Evolutionary conservation across 1,140 invertebrate genomes (phyloP), one percentile per base, ranked within the genome.

Genomic region (Vanessa tameamea): DNA sequence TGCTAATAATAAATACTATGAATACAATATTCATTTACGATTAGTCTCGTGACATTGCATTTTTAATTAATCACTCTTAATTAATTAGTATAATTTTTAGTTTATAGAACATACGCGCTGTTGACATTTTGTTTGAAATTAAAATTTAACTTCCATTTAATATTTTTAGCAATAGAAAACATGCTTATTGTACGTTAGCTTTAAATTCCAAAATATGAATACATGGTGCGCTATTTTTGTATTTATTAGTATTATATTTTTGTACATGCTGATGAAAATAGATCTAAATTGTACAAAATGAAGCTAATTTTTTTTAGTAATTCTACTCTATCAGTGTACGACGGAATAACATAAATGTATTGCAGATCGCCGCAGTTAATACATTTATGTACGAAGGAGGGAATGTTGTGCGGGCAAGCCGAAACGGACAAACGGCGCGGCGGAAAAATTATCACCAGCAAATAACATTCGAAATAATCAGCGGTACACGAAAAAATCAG

Each of bases 381-480:
- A 66, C 51, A 76, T 70, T 75, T 75, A 47, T 47, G 64, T 51
- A 53, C 47, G 72, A 64, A 63, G 67, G 23, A 57, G 69, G 57
- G 26, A 66, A 70, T 61, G 2, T 70, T 75, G 50, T 64, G 64
- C 73, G 72, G 55, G 73, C 75, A 75, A 78, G 74, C 81, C 77
- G 63, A 59, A 75, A 47, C 74, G 79, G 78, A 75, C 85, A 86
- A 89, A 89, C 86, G 89, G 88, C 87, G 79, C 81, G 78, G 83
- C 82, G 82, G 82, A 87, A 86, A 89, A 89, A 89, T 91, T 89
- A 91, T 92, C 90, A 88, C 87, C 88, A 87, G 87, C 91, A 91
- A 91, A 90, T 91, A 92, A 92, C 90, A 92, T 89, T 91, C 88
- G 85, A 89, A 90, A 92, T 92, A 91, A 92, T 92, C 91, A 92